phyloP scores from a whole-genome alignment of 2,113 vertebrate species.

The Crotalus tigris region DNA sequence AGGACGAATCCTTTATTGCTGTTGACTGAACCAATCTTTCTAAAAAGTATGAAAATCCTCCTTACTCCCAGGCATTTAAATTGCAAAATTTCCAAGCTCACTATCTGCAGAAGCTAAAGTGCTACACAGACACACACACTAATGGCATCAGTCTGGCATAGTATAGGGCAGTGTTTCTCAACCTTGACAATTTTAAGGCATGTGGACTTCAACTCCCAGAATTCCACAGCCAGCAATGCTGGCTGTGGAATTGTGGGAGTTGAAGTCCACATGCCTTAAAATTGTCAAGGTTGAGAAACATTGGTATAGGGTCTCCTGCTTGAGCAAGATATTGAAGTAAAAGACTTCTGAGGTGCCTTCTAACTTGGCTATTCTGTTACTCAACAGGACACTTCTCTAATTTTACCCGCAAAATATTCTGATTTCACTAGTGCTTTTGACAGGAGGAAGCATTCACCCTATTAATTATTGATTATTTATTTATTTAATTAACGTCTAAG shows the following conservation, averaged over 20 bases:
- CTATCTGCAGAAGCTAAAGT: background rate
- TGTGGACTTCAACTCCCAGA: too few species aligned
- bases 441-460: background rate
- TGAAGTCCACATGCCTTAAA: too few species aligned
- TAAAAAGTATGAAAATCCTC: background rate
- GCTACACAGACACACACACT: background rate
- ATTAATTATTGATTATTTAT: background rate
- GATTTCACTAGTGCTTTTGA: background rate
- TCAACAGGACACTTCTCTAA: background rate
- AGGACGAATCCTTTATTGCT: background rate
- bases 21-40: background rate
- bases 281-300: too few species aligned
- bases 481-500: background rate
- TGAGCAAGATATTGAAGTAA: background rate
- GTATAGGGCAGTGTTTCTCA: too few species aligned
- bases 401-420: background rate
- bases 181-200: too few species aligned
- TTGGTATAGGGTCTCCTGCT: background rate
- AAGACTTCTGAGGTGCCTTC: background rate
- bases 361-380: background rate
- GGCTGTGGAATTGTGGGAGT: too few species aligned
- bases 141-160: background rate
- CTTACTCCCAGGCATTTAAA: background rate
- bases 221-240: too few species aligned
- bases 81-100: background rate